phyloP scores from a whole-genome alignment of 2,113 vertebrate species.

The Guaruba guarouba region DNA sequence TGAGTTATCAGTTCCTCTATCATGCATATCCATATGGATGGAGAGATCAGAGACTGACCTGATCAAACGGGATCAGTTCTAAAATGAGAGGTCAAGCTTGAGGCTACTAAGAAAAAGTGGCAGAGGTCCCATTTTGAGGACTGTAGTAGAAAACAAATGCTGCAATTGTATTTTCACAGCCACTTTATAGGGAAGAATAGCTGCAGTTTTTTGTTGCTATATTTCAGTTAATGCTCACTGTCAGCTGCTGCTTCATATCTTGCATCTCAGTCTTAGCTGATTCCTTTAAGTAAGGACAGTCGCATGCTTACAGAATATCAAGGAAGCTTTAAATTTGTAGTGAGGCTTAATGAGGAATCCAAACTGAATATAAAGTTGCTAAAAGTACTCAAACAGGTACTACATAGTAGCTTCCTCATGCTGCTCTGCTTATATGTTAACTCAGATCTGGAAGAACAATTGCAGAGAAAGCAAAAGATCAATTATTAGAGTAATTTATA shows the following conservation, averaged over 20 bases:
- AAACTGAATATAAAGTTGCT: background rate
- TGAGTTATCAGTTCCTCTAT: background rate
- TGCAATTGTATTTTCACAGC: background rate
- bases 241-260: background rate
- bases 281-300: background rate
- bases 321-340: background rate
- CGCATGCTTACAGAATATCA: background rate
- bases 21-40: background rate
- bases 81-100: background rate
- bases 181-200: fast-evolving
- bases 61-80: background rate
- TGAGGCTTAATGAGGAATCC: background rate
- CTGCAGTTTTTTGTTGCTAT: background rate
- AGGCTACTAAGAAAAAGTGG: background rate
- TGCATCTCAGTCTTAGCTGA: background rate
- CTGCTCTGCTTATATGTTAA: background rate
- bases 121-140: background rate
- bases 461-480: background rate
- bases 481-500: background rate
- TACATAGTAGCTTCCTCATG: background rate
- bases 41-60: background rate
- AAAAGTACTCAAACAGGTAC: background rate
- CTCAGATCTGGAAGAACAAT: background rate
- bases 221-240: background rate
- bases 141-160: background rate